These are phyloP conservation scores for Ericerus pela DNA, from an alignment of 1,140 invertebrate species.

Conservation along the genomic window DNA sequence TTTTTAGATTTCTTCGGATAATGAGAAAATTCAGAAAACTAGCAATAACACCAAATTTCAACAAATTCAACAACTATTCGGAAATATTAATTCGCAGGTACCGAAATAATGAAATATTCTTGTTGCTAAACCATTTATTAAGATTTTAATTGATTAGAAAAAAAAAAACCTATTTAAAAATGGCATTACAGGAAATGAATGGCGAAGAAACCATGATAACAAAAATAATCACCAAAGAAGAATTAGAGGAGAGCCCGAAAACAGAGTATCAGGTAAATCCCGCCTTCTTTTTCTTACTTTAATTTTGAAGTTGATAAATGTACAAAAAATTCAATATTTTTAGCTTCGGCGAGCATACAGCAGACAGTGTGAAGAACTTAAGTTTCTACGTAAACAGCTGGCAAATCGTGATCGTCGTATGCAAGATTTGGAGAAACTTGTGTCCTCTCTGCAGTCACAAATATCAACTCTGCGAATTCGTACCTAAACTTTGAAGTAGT, in stretches of 20 bases:
- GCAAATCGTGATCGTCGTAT: constrained; percentile 57
- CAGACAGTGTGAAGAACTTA: constrained; percentile 60
- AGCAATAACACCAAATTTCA: constrained; percentile 64
- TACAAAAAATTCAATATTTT: constrained; percentile 22
- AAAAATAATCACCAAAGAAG: constrained; percentile 19
- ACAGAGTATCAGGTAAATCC: constrained; percentile 25
- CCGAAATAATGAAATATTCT: constrained; percentile 14
- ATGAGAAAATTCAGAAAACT: constrained; percentile 55
- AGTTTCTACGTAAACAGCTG: constrained; percentile 54
- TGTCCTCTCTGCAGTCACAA: constrained; percentile 39
- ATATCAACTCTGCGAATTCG: constrained; percentile 10
- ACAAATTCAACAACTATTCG: constrained; percentile 54
- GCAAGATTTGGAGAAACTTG: constrained; percentile 56
- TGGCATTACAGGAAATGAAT: constrained; percentile 3
- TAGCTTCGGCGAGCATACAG: constrained; percentile 57
- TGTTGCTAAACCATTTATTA: too few relatives aligned
- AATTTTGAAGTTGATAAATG: too few relatives aligned
- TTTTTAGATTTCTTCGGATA: constrained; percentile 25
- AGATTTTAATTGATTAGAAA: too few relatives aligned
- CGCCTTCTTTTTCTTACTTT: too few relatives aligned
- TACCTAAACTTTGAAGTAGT: too few relatives aligned
- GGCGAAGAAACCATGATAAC: constrained; percentile 20
- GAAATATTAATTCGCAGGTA: constrained; percentile 30
- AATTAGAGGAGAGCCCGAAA: constrained; percentile 22
- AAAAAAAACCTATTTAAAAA: not conserved